Conservation (phyloP, 2,888 invertebrate species). For the Monoplex corrugatus region DNA sequence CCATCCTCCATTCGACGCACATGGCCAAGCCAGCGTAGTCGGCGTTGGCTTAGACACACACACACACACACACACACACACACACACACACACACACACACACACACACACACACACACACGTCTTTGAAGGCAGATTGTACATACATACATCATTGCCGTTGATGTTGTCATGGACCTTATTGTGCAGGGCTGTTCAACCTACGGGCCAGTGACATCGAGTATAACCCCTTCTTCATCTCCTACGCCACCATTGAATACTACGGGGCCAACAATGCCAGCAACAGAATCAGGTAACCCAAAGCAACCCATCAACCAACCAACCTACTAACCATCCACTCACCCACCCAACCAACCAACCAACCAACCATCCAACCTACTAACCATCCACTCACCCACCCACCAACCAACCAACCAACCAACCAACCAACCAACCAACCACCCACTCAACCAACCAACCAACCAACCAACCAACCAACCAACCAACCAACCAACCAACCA, state of each 20-base stretch:
- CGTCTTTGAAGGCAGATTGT: not conserved
- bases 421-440: no score
- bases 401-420: no score
- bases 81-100: constrained; percentile 30
- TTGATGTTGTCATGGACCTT: constrained; percentile 91
- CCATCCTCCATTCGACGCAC: no score
- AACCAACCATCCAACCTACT: no score
- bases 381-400: no score
- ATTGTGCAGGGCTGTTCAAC: constrained; percentile 93
- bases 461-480: no score
- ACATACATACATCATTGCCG: constrained; percentile 83
- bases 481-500: no score
- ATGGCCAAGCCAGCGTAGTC: no score
- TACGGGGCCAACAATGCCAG: constrained; percentile 58
- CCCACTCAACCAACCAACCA: no score
- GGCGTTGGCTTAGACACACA: not conserved
- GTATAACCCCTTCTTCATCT: constrained; percentile 86
- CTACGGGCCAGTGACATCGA: constrained; percentile 92
- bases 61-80: constrained; percentile 29
- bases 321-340: no score
- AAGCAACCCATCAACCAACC: no score
- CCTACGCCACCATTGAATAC: constrained; percentile 76
- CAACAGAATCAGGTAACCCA: constrained; percentile 40
- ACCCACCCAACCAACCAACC: no score
- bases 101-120: constrained; percentile 35